These are phyloP conservation scores for Serinus canaria DNA, from an alignment of 2,113 vertebrate genomes.

Conservation along the genomic window DNA sequence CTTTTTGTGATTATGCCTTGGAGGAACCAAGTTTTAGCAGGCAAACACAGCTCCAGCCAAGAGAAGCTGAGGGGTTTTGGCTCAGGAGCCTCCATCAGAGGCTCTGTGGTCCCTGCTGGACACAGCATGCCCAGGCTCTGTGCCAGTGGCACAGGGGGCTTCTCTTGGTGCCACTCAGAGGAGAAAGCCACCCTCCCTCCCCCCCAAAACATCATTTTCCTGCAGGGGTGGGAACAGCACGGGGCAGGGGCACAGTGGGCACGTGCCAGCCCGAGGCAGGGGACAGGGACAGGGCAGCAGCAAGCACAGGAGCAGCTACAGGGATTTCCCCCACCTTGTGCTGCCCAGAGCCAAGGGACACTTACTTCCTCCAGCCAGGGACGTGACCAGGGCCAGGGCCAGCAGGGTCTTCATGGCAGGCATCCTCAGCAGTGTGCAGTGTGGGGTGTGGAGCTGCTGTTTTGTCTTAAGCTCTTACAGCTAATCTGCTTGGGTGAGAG, in stretches of 20 bases:
- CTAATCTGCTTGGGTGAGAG: slow-evolving; percentile 76
- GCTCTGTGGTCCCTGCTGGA: fast-evolving
- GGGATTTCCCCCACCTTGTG: fast-evolving
- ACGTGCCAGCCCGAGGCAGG: not conserved
- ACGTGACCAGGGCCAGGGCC: slow-evolving; percentile 68
- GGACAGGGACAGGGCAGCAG: not conserved
- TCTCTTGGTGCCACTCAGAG: not conserved
- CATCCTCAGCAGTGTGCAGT: not conserved
- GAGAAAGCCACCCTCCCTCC: fast-evolving
- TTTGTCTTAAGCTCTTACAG: slow-evolving; percentile 69
- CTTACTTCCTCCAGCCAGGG: slow-evolving; percentile 76
- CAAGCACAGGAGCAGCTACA: not conserved
- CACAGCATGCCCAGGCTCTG: fast-evolving
- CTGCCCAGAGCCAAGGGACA: not conserved
- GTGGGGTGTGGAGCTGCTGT: not conserved
- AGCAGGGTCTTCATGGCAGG: slow-evolving; percentile 74
- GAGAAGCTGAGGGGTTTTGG: not conserved
- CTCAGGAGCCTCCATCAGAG: not conserved
- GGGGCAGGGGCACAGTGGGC: not conserved
- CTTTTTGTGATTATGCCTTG: not conserved
- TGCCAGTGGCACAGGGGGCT: not conserved
- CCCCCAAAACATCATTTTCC: fast-evolving
- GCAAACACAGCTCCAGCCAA: fast-evolving
- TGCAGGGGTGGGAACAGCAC: not conserved
- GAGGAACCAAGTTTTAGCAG: not conserved